Evolutionary conservation across 2,113 vertebrate genomes (phyloP).

Genomic region (Strix aluco): DNA sequence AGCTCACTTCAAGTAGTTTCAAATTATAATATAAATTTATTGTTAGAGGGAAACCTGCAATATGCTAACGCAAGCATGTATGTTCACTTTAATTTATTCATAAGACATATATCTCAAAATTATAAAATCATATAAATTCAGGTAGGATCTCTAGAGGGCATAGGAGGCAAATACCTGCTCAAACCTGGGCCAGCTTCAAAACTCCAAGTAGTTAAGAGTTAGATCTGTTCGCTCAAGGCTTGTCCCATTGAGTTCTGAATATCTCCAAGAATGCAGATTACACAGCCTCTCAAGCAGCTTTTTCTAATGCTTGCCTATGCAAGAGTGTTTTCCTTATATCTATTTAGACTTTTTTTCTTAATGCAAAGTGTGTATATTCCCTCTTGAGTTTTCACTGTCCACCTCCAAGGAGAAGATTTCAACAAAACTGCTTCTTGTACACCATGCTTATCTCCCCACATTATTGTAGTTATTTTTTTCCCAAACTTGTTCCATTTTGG

Average conservation of each 20-base stretch:
- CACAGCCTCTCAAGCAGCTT: not conserved
- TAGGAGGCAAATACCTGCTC: not conserved
- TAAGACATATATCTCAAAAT: not conserved
- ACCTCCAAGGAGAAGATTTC: not conserved
- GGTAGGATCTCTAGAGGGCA: not conserved
- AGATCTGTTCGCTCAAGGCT: not conserved
- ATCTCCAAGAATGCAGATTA: not conserved
- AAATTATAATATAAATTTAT: not conserved
- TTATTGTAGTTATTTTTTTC: not conserved
- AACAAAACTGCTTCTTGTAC: not conserved
- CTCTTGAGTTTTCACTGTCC: not conserved
- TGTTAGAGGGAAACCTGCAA: not conserved
- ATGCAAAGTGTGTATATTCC: not conserved
- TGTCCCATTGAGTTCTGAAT: not conserved
- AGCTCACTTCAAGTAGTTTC: not conserved
- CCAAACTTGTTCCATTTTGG: not conserved
- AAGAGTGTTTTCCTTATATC: not conserved
- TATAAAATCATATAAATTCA: not conserved
- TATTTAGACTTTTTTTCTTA: not conserved
- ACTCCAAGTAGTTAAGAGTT: not conserved
- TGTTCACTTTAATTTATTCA: not conserved
- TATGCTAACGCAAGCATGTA: not conserved
- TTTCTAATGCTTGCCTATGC: not conserved
- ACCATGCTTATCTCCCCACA: fast-evolving
- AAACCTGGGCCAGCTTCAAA: not conserved